Conservation (phyloP, 2,888 invertebrate genomes). For the Helicoverpa assulta region DNA sequence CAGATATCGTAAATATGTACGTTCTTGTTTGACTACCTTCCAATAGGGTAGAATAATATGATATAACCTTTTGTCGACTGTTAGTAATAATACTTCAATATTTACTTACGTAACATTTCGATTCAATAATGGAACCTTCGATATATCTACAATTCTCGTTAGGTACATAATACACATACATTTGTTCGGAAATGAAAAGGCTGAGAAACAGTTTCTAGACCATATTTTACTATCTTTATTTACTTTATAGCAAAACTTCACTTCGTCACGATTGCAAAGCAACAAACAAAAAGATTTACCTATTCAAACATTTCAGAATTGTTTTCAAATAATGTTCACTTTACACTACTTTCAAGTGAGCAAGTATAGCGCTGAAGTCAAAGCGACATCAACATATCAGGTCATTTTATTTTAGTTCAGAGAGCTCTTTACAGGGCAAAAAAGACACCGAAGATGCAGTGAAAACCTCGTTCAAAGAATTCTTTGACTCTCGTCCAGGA, state of each 20-base stretch:
- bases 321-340: slow-evolving; percentile 30
- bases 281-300: slow-evolving; percentile 28
- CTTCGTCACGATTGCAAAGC: background rate
- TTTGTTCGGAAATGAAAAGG: background rate
- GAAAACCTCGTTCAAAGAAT: slow-evolving; percentile 62
- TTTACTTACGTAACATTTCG: slow-evolving; percentile 4
- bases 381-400: slow-evolving; percentile 59
- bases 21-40: background rate
- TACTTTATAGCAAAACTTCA: background rate
- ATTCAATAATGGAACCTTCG: background rate
- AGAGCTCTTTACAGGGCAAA: slow-evolving; percentile 52
- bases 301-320: slow-evolving; percentile 14
- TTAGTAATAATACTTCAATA: slow-evolving; percentile 4
- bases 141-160: background rate
- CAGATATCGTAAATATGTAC: slow-evolving; percentile 13
- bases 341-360: slow-evolving; percentile 27
- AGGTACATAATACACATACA: background rate
- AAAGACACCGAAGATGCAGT: slow-evolving; percentile 56
- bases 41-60: background rate
- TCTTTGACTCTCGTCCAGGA: slow-evolving; percentile 61
- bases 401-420: slow-evolving; percentile 54
- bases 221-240: slow-evolving; percentile 5
- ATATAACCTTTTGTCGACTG: background rate
- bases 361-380: slow-evolving; percentile 29
- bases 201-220: background rate